Evolutionary conservation across 30 jellyfish, hydroid and myxozoan species (phyloP).

Genomic region (Aurelia sp.): DNA sequence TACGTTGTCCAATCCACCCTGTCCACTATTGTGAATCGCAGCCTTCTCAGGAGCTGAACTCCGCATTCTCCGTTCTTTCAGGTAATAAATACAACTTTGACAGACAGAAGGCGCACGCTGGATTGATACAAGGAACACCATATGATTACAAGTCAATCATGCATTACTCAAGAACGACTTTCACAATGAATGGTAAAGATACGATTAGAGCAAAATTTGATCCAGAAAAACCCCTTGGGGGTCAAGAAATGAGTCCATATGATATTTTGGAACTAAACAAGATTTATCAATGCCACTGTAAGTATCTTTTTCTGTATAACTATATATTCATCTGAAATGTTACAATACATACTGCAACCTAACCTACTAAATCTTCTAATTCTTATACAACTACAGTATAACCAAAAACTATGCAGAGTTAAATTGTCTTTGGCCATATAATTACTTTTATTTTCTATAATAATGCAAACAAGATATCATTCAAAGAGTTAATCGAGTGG

Average conservation of each 20-base stretch:
- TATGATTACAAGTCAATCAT: conserved; percentile 82
- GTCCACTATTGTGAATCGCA: no score
- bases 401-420: no score
- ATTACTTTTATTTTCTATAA: no score
- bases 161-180: conserved; percentile 78
- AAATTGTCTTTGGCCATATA: no score
- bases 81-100: conserved; percentile 61
- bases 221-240: conserved; percentile 73
- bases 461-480: no score
- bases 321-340: no score
- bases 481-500: no score
- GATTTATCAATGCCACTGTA: conserved; percentile 82
- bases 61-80: background rate
- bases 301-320: background rate
- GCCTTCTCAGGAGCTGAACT: no score
- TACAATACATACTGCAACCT: no score
- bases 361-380: no score
- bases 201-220: conserved; percentile 76
- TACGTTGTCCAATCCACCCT: no score
- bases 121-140: conserved; percentile 54
- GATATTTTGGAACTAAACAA: conserved; percentile 81
- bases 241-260: conserved; percentile 40
- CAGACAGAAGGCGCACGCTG: conserved; percentile 22
- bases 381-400: no score
- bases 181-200: conserved; percentile 59